These are phyloP conservation scores for Ovis canadensis DNA, from an alignment of 2,113 vertebrate genomes.

Conservation along the genomic window DNA sequence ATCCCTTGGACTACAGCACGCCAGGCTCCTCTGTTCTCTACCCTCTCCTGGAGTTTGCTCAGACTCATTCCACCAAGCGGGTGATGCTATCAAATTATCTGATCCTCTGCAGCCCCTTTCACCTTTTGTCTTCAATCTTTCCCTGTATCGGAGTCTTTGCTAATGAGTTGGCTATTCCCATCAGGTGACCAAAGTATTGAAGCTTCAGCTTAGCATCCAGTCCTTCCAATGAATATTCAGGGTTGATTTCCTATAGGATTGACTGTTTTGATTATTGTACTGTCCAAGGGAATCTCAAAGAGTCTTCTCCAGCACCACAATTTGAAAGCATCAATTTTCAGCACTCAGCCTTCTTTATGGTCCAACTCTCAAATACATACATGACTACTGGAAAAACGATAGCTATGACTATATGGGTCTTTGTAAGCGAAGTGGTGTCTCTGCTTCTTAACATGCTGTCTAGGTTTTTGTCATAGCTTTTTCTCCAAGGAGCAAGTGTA, in stretches of 20 bases:
- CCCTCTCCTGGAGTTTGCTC: not conserved
- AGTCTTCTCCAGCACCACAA: not conserved
- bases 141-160: not conserved
- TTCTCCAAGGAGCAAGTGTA: not conserved
- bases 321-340: not conserved
- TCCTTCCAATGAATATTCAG: not conserved
- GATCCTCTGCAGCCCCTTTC: not conserved
- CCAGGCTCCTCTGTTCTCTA: not conserved
- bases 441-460: not conserved
- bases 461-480: not conserved
- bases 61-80: not conserved
- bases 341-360: not conserved
- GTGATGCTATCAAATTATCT: not conserved
- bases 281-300: not conserved
- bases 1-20: not conserved
- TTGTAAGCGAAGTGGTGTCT: not conserved
- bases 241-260: not conserved
- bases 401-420: not conserved
- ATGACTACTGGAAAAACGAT: not conserved
- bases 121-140: not conserved
- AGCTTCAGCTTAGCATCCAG: not conserved
- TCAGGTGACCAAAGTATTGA: not conserved
- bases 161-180: not conserved
- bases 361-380: not conserved
- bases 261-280: not conserved